A percentile compares a stretch with the other conserved stretches of the same genome.
Conservation (phyloP, 2,113 vertebrate species). For the Lamprologus callipterus region DNA sequence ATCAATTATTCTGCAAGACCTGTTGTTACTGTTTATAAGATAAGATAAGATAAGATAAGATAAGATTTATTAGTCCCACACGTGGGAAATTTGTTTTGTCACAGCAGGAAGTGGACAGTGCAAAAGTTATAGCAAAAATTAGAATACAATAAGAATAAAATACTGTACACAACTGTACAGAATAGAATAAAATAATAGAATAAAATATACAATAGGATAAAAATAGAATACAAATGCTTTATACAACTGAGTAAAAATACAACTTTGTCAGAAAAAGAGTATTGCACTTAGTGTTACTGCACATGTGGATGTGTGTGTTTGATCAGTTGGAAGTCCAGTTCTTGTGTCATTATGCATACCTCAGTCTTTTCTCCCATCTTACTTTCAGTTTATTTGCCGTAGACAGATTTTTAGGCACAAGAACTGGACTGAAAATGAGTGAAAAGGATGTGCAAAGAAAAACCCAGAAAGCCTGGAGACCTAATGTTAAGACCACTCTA, state of each 20-base stretch:
- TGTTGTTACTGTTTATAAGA: not conserved
- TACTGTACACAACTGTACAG: not conserved
- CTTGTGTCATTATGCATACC: not conserved
- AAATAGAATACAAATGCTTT: not conserved
- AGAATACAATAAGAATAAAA: not conserved
- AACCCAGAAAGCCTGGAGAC: not conserved
- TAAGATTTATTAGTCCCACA: not conserved
- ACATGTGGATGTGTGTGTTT: not conserved
- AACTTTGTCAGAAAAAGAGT: not conserved
- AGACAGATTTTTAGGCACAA: not conserved
- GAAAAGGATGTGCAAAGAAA: not conserved
- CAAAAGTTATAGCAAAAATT: not conserved
- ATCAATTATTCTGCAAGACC: not conserved
- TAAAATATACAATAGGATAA: not conserved
- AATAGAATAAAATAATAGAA: not conserved
- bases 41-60: too few relatives aligned
- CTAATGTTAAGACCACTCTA: not conserved
- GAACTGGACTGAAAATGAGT: not conserved
- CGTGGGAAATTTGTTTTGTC: not conserved
- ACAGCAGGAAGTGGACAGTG: not conserved
- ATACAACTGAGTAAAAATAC: not conserved
- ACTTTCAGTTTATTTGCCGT: not conserved
- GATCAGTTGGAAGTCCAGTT: not conserved
- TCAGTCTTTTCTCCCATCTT: not conserved
- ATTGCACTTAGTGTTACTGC: not conserved